Conservation (phyloP, 1,140 invertebrate species). For the Caligus rogercresseyi region DNA sequence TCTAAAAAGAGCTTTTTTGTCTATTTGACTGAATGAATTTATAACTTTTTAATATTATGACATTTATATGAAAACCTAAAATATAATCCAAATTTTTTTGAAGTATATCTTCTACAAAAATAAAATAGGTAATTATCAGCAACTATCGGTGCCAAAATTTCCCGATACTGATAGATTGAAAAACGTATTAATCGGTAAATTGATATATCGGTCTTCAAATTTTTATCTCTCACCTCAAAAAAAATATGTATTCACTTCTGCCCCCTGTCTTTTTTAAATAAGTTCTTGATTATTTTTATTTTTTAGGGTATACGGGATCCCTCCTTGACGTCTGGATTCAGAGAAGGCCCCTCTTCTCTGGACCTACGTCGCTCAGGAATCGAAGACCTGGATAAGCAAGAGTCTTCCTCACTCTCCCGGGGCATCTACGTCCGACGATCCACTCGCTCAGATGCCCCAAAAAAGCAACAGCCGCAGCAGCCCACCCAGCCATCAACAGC, state of each 20-base stretch:
- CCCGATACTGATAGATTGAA: background rate
- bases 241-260: background rate
- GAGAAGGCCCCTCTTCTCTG: constrained; percentile 2
- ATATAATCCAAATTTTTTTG: too few species aligned
- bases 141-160: too few species aligned
- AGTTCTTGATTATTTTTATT: background rate
- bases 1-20: too few species aligned
- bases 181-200: background rate
- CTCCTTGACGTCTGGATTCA: constrained; percentile 9
- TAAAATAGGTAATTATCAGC: too few species aligned
- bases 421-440: background rate
- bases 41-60: too few species aligned
- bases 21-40: too few species aligned
- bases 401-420: background rate
- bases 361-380: background rate
- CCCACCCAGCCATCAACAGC: background rate
- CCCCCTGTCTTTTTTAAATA: background rate
- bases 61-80: too few species aligned
- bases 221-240: too few species aligned
- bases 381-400: background rate
- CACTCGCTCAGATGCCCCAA: background rate
- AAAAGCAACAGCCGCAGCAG: background rate
- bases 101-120: too few species aligned
- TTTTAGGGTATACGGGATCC: constrained; percentile 11
- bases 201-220: background rate